Percentiles rank a stretch among this genome's conserved stretches.
Conservation (phyloP, 2,113 vertebrate genomes). For the Gymnobelideus leadbeateri region DNA sequence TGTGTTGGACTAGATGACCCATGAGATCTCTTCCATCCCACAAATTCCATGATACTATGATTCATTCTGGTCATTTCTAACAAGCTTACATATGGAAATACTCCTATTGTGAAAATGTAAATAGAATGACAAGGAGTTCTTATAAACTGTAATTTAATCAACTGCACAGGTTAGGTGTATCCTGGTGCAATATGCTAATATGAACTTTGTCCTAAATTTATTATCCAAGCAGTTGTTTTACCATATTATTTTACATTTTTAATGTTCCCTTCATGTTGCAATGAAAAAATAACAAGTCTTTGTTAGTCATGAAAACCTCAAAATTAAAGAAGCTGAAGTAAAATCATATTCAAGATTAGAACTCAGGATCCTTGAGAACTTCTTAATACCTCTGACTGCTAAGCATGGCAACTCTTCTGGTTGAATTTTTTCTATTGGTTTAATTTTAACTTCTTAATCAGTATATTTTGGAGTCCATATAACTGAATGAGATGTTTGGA, state of each 20-base stretch:
- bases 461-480: neutral
- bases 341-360: neutral
- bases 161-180: neutral
- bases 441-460: neutral
- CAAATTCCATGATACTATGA: neutral
- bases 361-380: slow-evolving; percentile 5
- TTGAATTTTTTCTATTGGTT: neutral
- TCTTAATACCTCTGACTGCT: neutral
- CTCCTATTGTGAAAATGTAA: slow-evolving; percentile 27
- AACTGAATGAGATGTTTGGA: neutral
- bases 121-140: slow-evolving; percentile 11
- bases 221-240: neutral
- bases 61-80: neutral
- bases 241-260: neutral
- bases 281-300: neutral
- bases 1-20: neutral
- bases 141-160: slow-evolving; percentile 21
- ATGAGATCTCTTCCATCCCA: neutral
- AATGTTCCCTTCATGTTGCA: neutral
- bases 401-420: neutral
- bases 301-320: slow-evolving; percentile 26
- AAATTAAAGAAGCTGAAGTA: neutral
- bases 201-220: neutral
- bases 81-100: neutral
- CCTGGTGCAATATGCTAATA: slow-evolving; percentile 25